Conservation (phyloP, 2,888 invertebrate species). For the Ornithoptera alexandrae region DNA sequence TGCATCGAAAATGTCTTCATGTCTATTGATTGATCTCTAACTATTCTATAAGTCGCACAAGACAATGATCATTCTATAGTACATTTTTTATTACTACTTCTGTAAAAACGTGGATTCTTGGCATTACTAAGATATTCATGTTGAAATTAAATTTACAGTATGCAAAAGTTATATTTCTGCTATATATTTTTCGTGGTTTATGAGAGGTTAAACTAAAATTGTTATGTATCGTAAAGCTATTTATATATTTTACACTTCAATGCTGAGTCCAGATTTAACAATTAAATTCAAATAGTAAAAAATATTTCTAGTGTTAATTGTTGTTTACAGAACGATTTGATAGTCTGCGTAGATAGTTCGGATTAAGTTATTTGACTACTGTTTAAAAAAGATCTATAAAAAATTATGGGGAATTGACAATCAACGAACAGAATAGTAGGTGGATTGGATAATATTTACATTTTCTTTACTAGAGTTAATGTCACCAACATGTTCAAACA, state of each 20-base stretch:
- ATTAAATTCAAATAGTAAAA: neutral
- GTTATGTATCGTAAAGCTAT: slow-evolving; percentile 49
- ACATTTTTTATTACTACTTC: no score
- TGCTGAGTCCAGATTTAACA: neutral
- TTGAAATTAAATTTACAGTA: no score
- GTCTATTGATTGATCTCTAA: no score
- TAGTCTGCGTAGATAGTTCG: neutral
- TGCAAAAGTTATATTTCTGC: no score
- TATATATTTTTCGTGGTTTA: slow-evolving; percentile 38
- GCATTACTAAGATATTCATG: no score
- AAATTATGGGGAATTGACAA: neutral
- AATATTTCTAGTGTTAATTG: slow-evolving; percentile 4
- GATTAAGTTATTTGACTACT: neutral
- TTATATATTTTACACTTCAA: slow-evolving; percentile 38
- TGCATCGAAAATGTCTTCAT: no score
- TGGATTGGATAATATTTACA: neutral
- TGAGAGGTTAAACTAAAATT: slow-evolving; percentile 44
- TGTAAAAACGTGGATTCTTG: no score
- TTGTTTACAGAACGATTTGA: neutral
- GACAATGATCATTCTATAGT: no score
- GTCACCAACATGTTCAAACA: no score
- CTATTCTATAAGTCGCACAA: no score
- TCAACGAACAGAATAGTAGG: neutral
- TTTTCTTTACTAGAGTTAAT: no score
- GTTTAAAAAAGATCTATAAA: neutral